phyloP scores from a whole-genome alignment of 2,888 invertebrate genomes.

The Onthophagus sagittarius region DNA sequence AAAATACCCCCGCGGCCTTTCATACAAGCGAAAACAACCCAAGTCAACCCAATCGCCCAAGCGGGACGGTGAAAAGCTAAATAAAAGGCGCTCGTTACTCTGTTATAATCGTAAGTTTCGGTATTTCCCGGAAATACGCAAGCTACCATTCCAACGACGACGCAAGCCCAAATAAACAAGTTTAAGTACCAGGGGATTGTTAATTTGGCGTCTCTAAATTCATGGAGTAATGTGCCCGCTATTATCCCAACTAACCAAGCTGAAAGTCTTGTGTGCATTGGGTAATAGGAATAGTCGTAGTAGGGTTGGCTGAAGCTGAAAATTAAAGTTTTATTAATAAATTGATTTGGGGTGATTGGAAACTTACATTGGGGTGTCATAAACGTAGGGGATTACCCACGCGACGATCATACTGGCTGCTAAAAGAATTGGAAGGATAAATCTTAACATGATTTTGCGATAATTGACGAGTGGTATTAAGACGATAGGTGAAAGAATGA shows the following conservation, averaged over 20 bases:
- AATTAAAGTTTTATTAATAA: not conserved
- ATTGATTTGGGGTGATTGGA: too few species aligned
- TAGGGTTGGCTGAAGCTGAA: slow-evolving; percentile 22
- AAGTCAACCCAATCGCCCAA: slow-evolving; percentile 29
- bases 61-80: slow-evolving; percentile 25
- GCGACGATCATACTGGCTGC: slow-evolving; percentile 19
- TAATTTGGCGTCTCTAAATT: slow-evolving; percentile 27
- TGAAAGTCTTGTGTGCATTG: slow-evolving; percentile 30
- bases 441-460: slow-evolving; percentile 16
- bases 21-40: slow-evolving; percentile 31
- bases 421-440: slow-evolving; percentile 16
- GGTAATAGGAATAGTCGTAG: slow-evolving; percentile 26
- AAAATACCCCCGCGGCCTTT: slow-evolving; percentile 40
- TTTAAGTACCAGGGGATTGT: slow-evolving; percentile 28
- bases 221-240: slow-evolving; percentile 30
- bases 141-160: slow-evolving; percentile 22
- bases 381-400: slow-evolving; percentile 19
- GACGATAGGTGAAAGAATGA: slow-evolving; percentile 39
- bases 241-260: slow-evolving; percentile 32
- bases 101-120: slow-evolving; percentile 21
- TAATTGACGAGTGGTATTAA: slow-evolving; percentile 35
- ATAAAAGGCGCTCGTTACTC: slow-evolving; percentile 24
- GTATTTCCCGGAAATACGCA: slow-evolving; percentile 20
- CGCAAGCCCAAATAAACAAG: slow-evolving; percentile 25
- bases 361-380: slow-evolving; percentile 23